These are phyloP conservation scores for Philhelius pedissequus DNA, from an alignment of 2,888 invertebrate genomes.

Conservation along the genomic window DNA sequence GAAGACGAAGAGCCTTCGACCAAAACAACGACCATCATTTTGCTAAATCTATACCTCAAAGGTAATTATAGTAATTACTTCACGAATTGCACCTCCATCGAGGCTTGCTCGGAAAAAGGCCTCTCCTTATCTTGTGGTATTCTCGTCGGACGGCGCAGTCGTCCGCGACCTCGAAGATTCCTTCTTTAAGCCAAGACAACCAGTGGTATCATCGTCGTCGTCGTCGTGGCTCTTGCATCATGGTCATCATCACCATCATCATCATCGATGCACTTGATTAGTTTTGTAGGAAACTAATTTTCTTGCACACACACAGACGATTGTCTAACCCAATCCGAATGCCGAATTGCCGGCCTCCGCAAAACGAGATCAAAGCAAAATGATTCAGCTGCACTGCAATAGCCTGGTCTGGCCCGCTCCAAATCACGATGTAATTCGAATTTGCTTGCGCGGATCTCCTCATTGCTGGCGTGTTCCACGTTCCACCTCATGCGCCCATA, in stretches of 20 bases:
- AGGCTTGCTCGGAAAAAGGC: slow-evolving; percentile 6
- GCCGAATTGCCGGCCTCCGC: slow-evolving; percentile 42
- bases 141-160: slow-evolving; percentile 50
- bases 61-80: slow-evolving; percentile 78
- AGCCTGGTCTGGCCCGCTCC: slow-evolving; percentile 36
- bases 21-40: slow-evolving; percentile 71
- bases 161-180: slow-evolving; percentile 29
- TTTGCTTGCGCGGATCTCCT: slow-evolving; percentile 56
- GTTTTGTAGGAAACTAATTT: slow-evolving; percentile 78
- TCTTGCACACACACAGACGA: slow-evolving; percentile 76
- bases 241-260: slow-evolving; percentile 41
- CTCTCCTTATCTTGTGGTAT: slow-evolving; percentile 69
- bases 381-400: slow-evolving; percentile 11
- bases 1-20: slow-evolving; percentile 36
- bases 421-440: slow-evolving; percentile 68
- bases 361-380: slow-evolving; percentile 65
- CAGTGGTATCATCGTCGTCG: slow-evolving; percentile 12
- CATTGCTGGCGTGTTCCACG: slow-evolving; percentile 41
- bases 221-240: slow-evolving; percentile 41
- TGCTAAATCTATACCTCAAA: slow-evolving; percentile 78
- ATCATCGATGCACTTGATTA: slow-evolving; percentile 76
- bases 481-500: slow-evolving; percentile 53
- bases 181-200: slow-evolving; percentile 22
- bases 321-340: slow-evolving; percentile 10
- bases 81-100: slow-evolving; percentile 75